phyloP scores from a whole-genome alignment of 2,797 vertebrate species.

The Chelonia mydas region DNA sequence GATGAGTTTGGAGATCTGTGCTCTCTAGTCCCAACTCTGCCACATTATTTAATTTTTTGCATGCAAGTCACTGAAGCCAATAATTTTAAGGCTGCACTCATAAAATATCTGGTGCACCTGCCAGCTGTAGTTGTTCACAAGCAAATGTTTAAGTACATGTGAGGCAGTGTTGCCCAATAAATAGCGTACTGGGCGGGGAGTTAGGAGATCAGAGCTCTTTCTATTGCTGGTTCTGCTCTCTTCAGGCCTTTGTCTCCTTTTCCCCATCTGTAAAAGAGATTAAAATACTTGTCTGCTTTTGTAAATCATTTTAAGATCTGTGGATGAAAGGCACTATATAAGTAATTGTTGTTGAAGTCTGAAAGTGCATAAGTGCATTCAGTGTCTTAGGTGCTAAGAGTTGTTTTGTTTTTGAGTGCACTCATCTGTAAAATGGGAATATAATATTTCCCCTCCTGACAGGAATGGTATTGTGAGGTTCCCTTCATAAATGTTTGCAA shows the following conservation, averaged over 20 bases:
- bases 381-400: not conserved
- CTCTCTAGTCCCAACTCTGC: not conserved
- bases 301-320: not conserved
- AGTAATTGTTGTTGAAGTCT: not conserved
- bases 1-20: not conserved
- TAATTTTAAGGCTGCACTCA: not conserved
- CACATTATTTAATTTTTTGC: not conserved
- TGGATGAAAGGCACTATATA: not conserved
- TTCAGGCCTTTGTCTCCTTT: not conserved
- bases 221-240: not conserved
- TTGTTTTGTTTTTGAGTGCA: not conserved
- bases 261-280: not conserved
- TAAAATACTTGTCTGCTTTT: not conserved
- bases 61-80: not conserved
- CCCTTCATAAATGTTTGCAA: not conserved
- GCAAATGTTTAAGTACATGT: not conserved
- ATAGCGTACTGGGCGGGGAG: not conserved
- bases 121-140: not conserved
- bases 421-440: not conserved
- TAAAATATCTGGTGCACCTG: not conserved
- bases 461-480: not conserved
- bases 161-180: not conserved
- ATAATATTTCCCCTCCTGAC: not conserved
- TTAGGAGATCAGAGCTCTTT: not conserved
- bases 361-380: not conserved